These are phyloP conservation scores for Hydriomena furcata DNA, from an alignment of 2,888 invertebrate species.

Conservation along the genomic window DNA sequence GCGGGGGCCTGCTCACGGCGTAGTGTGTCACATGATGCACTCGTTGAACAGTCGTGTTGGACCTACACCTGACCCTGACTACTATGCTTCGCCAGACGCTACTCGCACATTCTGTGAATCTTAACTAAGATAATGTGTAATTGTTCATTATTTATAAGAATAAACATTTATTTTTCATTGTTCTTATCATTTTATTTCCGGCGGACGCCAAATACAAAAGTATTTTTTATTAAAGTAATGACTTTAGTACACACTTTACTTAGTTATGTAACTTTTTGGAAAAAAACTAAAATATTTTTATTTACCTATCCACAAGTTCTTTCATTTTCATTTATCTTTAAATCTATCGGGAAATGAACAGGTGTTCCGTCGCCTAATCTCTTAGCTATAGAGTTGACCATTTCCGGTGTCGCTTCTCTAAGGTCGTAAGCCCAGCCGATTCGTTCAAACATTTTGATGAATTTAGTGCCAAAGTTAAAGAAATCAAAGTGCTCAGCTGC, in stretches of 20 bases:
- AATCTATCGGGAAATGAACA: slow-evolving; percentile 57
- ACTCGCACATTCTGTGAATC: slow-evolving; percentile 2
- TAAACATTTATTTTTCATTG: slow-evolving; percentile 13
- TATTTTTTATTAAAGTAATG: neutral
- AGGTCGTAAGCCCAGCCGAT: slow-evolving; percentile 76
- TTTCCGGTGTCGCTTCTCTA: slow-evolving; percentile 66
- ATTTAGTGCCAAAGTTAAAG: slow-evolving; percentile 67
- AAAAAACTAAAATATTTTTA: neutral
- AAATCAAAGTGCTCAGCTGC: slow-evolving; percentile 81
- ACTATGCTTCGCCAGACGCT: slow-evolving; percentile 23
- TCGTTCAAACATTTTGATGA: slow-evolving; percentile 64
- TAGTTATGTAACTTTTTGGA: too few species aligned
- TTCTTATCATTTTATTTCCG: slow-evolving; percentile 2
- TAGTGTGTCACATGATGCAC: slow-evolving; percentile 13
- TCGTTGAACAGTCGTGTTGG: slow-evolving; percentile 23
- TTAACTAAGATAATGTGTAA: neutral
- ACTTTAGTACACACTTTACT: neutral
- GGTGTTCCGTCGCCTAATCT: slow-evolving; percentile 74
- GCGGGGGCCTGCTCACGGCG: slow-evolving; percentile 23
- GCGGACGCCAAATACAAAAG: neutral
- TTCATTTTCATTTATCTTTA: slow-evolving; percentile 29
- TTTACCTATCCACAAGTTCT: slow-evolving; percentile 37
- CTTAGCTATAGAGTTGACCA: slow-evolving; percentile 70
- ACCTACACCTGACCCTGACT: slow-evolving; percentile 29
- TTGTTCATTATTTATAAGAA: slow-evolving; percentile 15